Evolutionary conservation across 2,113 vertebrate species (phyloP).

Genomic region (Orthonyx spaldingii): DNA sequence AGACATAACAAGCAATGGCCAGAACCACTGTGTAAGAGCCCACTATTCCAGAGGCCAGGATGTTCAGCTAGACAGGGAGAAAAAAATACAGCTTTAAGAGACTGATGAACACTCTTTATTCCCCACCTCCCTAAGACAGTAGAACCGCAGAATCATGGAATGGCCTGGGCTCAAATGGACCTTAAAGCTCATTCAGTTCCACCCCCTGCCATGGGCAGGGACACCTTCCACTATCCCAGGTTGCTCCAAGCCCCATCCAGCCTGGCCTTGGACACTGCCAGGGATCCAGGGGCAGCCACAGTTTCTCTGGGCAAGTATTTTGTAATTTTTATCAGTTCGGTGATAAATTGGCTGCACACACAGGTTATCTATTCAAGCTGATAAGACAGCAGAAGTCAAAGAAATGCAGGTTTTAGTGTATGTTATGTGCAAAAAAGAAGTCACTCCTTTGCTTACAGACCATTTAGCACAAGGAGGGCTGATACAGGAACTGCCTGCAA

Average conservation of each 20-base stretch:
- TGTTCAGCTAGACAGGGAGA: slow-evolving; percentile 80
- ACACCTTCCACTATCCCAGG: neutral
- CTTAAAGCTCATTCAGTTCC: neutral
- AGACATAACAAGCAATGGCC: slow-evolving; percentile 82
- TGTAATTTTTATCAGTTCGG: neutral
- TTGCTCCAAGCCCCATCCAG: neutral
- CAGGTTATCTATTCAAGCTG: neutral
- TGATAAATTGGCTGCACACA: neutral
- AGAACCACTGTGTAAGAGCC: slow-evolving; percentile 84
- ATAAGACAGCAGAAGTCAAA: neutral
- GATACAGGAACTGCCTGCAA: neutral
- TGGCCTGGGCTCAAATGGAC: neutral
- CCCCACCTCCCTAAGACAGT: neutral
- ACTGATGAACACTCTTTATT: neutral
- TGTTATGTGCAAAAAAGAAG: neutral
- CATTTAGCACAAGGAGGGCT: neutral
- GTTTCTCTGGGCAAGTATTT: neutral
- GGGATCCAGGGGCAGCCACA: neutral
- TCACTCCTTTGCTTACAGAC: neutral
- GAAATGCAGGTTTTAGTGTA: neutral
- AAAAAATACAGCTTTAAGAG: neutral
- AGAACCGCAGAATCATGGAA: neutral
- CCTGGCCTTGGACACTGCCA: neutral
- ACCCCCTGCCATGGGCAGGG: neutral
- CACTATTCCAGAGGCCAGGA: slow-evolving; percentile 79